Evolutionary conservation across 2,797 vertebrate species (phyloP).

Genomic region (Petrocephalus sullivani): DNA sequence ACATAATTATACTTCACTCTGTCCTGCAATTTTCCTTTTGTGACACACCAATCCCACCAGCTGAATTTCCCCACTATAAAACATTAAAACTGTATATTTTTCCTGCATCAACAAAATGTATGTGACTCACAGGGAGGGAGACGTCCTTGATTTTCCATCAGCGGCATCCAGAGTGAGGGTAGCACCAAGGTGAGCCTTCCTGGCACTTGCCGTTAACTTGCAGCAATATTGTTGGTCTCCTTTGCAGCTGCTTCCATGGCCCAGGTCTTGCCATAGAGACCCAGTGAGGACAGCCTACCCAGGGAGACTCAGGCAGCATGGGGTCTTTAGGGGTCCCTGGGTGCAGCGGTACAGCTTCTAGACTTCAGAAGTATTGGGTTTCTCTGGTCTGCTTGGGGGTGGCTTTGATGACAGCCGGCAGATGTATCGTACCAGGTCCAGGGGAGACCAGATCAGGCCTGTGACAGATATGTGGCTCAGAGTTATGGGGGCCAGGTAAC

Average conservation of each 20-base stretch:
- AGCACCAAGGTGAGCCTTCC: not conserved
- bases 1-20: slow-evolving; percentile 25
- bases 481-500: not conserved
- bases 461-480: not conserved
- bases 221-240: not conserved
- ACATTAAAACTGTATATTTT: slow-evolving; percentile 12
- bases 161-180: not conserved
- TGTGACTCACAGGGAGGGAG: not conserved
- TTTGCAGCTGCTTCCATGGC: not conserved
- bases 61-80: slow-evolving; percentile 24
- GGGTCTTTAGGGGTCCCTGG: not conserved
- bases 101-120: not conserved
- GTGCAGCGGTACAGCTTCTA: not conserved
- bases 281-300: not conserved
- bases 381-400: slow-evolving; percentile 22
- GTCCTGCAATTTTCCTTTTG: slow-evolving; percentile 32
- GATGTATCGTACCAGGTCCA: not conserved
- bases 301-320: not conserved
- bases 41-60: slow-evolving; percentile 16
- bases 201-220: not conserved
- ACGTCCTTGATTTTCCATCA: not conserved
- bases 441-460: not conserved
- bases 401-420: slow-evolving; percentile 25
- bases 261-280: not conserved
- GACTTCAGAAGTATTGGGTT: slow-evolving; percentile 26